Conservation (phyloP, 2,888 invertebrate genomes). For the Drosophila gaucha region DNA sequence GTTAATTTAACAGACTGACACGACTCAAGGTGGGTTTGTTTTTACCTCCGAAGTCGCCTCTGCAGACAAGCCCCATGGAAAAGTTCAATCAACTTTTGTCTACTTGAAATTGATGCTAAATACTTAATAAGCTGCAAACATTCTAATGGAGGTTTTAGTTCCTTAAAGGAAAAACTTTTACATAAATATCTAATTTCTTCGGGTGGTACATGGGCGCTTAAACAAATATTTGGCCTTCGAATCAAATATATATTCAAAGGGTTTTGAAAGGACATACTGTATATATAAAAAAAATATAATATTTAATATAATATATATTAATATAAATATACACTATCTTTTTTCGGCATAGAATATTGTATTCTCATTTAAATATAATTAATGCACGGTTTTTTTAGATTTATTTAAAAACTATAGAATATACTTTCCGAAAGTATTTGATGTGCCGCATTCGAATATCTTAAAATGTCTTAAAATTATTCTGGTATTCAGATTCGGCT, state of each 20-base stretch:
- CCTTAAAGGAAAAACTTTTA: constrained; percentile 1
- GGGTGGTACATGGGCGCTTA: no score
- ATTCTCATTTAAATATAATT: no score
- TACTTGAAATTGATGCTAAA: constrained; percentile 38
- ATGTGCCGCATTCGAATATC: no score
- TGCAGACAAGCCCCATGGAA: constrained; percentile 10
- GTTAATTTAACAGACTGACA: constrained; percentile 8
- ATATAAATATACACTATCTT: no score
- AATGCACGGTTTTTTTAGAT: no score
- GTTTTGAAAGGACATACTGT: background rate
- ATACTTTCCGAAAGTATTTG: no score
- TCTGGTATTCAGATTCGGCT: no score
- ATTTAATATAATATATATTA: no score
- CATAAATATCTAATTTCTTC: constrained; percentile 9
- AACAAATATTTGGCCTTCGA: background rate
- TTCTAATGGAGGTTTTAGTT: constrained; percentile 6
- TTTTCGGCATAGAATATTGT: no score
- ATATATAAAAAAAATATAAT: no score
- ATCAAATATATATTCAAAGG: background rate
- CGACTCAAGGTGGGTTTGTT: background rate
- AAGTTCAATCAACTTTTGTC: constrained; percentile 66
- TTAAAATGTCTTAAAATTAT: no score
- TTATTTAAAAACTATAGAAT: no score
- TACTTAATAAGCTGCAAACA: constrained; percentile 44
- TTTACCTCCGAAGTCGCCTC: background rate